Percentiles rank a stretch among this genome's conserved stretches.
Evolutionary conservation across 2,888 invertebrate species (phyloP).

Genomic region (Diachrysia chrysitis): DNA sequence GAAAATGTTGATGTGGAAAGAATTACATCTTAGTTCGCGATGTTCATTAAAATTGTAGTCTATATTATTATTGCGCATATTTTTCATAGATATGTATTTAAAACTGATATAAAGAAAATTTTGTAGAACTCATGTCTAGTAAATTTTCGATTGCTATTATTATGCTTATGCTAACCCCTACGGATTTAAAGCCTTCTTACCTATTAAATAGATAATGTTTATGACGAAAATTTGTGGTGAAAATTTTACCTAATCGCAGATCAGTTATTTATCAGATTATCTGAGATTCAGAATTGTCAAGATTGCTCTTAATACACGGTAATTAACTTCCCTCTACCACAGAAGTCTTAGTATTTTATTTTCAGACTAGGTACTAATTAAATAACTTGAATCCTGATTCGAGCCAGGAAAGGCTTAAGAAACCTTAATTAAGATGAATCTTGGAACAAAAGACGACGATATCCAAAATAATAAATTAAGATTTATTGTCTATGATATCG

Average conservation of each 20-base stretch:
- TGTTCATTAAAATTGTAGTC: conserved; percentile 51
- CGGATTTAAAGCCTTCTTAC: no score
- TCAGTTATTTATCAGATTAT: not conserved
- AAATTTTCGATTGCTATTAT: no score
- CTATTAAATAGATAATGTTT: no score
- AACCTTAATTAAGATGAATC: not conserved
- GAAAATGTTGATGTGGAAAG: conserved; percentile 58
- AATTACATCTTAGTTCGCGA: conserved; percentile 55
- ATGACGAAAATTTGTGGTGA: no score
- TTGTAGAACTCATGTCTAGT: not conserved
- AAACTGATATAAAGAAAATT: no score
- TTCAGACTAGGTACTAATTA: not conserved
- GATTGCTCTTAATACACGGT: not conserved
- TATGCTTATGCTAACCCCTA: no score
- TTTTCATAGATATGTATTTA: no score
- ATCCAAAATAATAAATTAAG: not conserved
- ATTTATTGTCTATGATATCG: not conserved
- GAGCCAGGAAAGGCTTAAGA: conserved; percentile 1
- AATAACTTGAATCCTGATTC: not conserved
- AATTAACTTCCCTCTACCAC: not conserved
- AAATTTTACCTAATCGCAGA: conserved; percentile 4
- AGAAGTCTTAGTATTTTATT: not conserved
- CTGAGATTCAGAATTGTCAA: not conserved
- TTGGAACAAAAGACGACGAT: not conserved
- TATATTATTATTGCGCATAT: no score